Percentiles rank a stretch among this genome's conserved stretches.
phyloP scores from a whole-genome alignment of 2,113 vertebrate species.

The Megaceryle torquata region DNA sequence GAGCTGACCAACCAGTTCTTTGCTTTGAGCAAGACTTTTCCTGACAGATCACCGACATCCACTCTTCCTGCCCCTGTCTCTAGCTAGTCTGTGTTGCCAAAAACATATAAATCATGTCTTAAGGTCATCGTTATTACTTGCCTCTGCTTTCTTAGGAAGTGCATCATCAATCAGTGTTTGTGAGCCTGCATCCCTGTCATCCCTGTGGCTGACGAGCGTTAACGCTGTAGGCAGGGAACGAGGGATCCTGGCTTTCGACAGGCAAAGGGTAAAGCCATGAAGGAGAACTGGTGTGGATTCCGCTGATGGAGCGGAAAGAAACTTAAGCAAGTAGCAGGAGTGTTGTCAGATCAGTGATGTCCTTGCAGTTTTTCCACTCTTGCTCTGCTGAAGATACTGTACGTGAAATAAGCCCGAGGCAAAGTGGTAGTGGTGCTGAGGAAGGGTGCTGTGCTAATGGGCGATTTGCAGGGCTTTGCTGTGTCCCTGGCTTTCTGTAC shows the following conservation, averaged over 20 bases:
- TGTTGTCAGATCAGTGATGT: constrained; percentile 1
- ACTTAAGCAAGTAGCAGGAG: neutral
- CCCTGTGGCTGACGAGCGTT: neutral
- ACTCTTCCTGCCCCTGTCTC: neutral
- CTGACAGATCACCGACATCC: neutral
- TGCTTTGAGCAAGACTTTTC: neutral
- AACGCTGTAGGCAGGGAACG: neutral
- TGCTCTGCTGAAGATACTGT: neutral
- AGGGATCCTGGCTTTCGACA: neutral
- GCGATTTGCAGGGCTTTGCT: neutral
- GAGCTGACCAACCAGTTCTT: neutral
- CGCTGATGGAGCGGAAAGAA: constrained; percentile 16
- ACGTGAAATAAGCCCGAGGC: neutral
- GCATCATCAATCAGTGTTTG: constrained; percentile 47
- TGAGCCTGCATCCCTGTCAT: neutral
- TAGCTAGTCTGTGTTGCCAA: constrained; percentile 8
- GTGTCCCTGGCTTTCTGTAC: neutral
- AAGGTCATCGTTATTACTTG: constrained; percentile 57
- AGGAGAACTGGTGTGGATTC: neutral
- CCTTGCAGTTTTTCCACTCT: neutral
- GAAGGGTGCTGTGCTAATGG: neutral
- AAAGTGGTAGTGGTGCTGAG: neutral
- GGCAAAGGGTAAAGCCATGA: neutral
- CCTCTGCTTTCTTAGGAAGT: constrained; percentile 45
- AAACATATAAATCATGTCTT: constrained; percentile 32